Conservation (phyloP, 2,113 vertebrate species). For the Chaenocephalus aceratus region DNA sequence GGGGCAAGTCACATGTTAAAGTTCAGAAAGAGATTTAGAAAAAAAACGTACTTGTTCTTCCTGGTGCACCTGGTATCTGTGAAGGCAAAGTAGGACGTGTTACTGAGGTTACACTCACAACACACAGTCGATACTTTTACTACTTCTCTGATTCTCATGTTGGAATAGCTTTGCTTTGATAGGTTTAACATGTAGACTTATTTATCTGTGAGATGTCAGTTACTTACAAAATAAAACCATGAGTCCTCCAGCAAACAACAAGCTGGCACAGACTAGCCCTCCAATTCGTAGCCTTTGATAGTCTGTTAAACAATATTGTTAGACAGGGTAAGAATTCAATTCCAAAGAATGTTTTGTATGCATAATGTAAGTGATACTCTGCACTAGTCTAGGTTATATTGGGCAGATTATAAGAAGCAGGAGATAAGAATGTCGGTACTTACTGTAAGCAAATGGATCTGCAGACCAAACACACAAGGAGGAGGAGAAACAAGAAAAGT, state of each 20-base stretch:
- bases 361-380: not conserved
- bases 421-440: conserved; percentile 56
- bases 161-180: not conserved
- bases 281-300: conserved; percentile 83
- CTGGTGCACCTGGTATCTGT: conserved; percentile 73
- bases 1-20: not conserved
- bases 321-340: not conserved
- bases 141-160: not conserved
- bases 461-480: conserved; percentile 19
- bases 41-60: conserved; percentile 62
- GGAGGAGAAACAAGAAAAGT: not conserved
- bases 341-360: not conserved
- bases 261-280: conserved; percentile 73
- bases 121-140: no score
- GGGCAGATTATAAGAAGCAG: not conserved
- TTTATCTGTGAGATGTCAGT: not conserved
- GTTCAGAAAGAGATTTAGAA: not conserved
- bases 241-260: conserved; percentile 74
- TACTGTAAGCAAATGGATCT: conserved; percentile 86
- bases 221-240: conserved; percentile 78
- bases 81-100: conserved; percentile 37
- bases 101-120: not conserved
- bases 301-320: conserved; percentile 64
- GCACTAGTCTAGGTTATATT: not conserved
- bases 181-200: not conserved